Percentiles rank a stretch among this genome's conserved stretches.
These are phyloP conservation scores for Odontesthes bonariensis DNA, from an alignment of 2,113 vertebrate species.

Conservation along the genomic window DNA sequence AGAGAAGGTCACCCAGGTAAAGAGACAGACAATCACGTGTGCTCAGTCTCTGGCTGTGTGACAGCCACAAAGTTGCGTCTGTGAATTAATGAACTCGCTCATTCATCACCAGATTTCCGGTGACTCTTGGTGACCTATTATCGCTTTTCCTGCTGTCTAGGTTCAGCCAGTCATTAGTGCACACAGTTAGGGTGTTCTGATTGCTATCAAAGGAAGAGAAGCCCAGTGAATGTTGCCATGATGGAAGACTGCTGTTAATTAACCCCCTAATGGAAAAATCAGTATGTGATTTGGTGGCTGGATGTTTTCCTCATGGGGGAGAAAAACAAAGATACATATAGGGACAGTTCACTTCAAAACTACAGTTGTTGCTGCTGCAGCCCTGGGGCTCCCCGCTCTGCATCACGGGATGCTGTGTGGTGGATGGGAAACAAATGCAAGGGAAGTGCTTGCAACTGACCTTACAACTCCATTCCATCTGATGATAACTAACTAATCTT, in stretches of 20 bases:
- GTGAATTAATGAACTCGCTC: conserved; percentile 1
- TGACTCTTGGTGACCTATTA: not conserved
- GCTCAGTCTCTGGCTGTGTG: conserved; percentile 5
- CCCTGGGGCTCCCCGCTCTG: conserved; percentile 54
- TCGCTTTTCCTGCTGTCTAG: not conserved
- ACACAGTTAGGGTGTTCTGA: not conserved
- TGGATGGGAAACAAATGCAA: conserved; percentile 37
- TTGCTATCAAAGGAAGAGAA: not conserved
- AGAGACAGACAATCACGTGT: conserved; percentile 6
- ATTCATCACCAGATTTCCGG: not conserved
- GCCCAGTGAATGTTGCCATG: not conserved
- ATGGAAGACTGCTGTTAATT: conserved; percentile 40
- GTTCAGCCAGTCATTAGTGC: not conserved
- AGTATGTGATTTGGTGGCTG: conserved; percentile 51
- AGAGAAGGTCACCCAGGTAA: conserved; percentile 81
- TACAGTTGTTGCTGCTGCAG: conserved; percentile 29
- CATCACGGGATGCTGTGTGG: conserved; percentile 47
- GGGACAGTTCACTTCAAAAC: conserved; percentile 59
- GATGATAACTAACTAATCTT: not conserved
- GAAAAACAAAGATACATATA: conserved; percentile 48
- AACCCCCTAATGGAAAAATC: conserved; percentile 78
- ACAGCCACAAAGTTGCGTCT: not conserved
- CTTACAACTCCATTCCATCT: conserved; percentile 12
- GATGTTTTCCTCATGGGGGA: conserved; percentile 47
- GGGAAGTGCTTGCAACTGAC: conserved; percentile 12